phyloP scores from a whole-genome alignment of 2,888 invertebrate species.

The Drosophila austrosaltans region DNA sequence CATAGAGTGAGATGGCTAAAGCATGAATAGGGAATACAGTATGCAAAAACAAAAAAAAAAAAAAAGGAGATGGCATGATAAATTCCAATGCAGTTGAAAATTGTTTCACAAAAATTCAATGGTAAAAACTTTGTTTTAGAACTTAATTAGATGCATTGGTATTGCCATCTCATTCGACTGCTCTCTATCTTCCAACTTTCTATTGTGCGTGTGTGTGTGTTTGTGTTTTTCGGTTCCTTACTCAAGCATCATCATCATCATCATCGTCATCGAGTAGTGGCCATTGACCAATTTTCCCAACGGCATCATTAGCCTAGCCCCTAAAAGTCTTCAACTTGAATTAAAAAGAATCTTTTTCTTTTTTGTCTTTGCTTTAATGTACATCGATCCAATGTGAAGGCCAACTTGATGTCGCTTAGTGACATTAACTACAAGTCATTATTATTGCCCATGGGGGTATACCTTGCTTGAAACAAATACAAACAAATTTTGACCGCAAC shows the following conservation, averaged over 20 bases:
- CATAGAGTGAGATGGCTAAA: constrained; percentile 20
- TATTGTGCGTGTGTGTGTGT: constrained; percentile 13
- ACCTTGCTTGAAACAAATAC: constrained; percentile 42
- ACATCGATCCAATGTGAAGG: constrained; percentile 29
- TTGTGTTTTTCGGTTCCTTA: neutral
- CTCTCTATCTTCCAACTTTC: neutral
- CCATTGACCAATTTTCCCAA: constrained; percentile 49
- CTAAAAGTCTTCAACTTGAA: constrained; percentile 34
- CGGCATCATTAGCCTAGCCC: constrained; percentile 63
- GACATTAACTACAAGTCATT: constrained; percentile 72
- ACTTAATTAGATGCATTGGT: constrained; percentile 73
- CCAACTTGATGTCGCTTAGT: constrained; percentile 51
- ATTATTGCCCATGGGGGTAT: constrained; percentile 70
- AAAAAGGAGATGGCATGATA: neutral
- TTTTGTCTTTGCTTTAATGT: neutral
- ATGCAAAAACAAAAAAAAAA: neutral
- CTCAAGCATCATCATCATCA: neutral
- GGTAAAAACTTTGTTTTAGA: constrained; percentile 38
- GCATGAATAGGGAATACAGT: neutral
- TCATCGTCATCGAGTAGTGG: constrained; percentile 10
- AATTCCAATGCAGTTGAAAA: constrained; percentile 18
- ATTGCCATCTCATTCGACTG: neutral
- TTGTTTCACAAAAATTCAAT: constrained; percentile 13
- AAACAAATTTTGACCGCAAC: constrained; percentile 5
- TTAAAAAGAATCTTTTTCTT: constrained; percentile 46